Evolutionary conservation across 2,797 vertebrate species (phyloP).

Genomic region (Pampus argenteus): DNA sequence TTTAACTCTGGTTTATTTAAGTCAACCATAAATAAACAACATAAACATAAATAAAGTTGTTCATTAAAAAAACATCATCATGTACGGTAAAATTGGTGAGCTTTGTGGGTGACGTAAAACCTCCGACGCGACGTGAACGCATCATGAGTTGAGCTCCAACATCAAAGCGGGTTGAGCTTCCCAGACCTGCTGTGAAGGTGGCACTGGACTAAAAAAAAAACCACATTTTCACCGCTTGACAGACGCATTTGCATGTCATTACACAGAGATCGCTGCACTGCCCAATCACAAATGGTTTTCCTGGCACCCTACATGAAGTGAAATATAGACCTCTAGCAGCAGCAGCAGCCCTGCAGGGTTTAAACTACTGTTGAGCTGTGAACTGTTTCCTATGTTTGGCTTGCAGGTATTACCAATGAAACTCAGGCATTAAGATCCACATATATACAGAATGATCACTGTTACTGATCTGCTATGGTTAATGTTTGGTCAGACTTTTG

Average conservation of each 20-base stretch:
- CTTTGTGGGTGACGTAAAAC: slow-evolving; percentile 32
- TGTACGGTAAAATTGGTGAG: background rate
- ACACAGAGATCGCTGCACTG: slow-evolving; percentile 46
- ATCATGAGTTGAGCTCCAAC: slow-evolving; percentile 37
- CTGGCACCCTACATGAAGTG: background rate
- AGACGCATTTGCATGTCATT: slow-evolving; percentile 64
- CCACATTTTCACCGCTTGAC: slow-evolving; percentile 56
- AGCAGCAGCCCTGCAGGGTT: background rate
- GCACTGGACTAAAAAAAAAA: slow-evolving; percentile 53
- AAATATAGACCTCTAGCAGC: background rate
- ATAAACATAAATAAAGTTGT: slow-evolving; percentile 11
- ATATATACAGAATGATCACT: too few species aligned
- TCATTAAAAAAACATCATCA: too few species aligned
- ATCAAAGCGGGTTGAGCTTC: slow-evolving; percentile 61
- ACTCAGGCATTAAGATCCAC: background rate
- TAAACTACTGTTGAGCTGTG: too few species aligned
- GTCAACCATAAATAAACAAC: background rate
- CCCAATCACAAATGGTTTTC: slow-evolving; percentile 35
- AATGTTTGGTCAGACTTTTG: too few species aligned
- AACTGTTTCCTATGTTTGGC: too few species aligned
- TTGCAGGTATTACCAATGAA: background rate
- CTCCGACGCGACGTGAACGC: slow-evolving; percentile 41
- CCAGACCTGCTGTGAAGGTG: slow-evolving; percentile 59
- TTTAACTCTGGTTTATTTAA: background rate
- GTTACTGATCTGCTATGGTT: too few species aligned